Evolutionary conservation across 2,797 vertebrate species (phyloP).

Genomic region (Spinibarbus caldwelli): DNA sequence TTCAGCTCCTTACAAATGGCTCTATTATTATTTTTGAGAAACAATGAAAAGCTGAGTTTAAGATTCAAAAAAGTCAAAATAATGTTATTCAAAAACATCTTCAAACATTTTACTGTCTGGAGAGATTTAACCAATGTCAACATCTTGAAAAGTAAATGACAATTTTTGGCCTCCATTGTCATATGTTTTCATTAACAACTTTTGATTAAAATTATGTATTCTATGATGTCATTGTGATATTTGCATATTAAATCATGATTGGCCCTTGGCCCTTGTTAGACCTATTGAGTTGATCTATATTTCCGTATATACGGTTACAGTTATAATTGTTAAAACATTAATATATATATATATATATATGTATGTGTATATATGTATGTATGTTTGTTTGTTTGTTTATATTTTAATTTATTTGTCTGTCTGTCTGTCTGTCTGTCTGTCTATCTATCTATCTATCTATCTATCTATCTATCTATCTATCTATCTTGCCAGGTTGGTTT

Average conservation of each 20-base stretch:
- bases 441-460: too few species aligned
- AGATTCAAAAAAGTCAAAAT: background rate
- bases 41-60: background rate
- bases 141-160: background rate
- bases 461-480: too few species aligned
- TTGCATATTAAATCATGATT: background rate
- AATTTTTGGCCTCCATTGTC: background rate
- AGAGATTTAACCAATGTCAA: background rate
- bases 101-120: background rate
- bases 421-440: too few species aligned
- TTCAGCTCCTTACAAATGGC: background rate
- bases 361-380: too few species aligned
- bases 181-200: background rate
- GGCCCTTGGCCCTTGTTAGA: too few species aligned
- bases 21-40: background rate
- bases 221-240: background rate
- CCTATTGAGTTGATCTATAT: too few species aligned
- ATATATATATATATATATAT: too few species aligned
- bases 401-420: too few species aligned
- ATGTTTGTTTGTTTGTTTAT: too few species aligned
- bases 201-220: background rate
- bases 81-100: background rate
- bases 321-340: too few species aligned
- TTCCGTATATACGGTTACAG: too few species aligned
- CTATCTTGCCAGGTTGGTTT: too few species aligned